Evolutionary conservation across 1,140 invertebrate genomes (phyloP).

Genomic region (Megalonaias nervosa): DNA sequence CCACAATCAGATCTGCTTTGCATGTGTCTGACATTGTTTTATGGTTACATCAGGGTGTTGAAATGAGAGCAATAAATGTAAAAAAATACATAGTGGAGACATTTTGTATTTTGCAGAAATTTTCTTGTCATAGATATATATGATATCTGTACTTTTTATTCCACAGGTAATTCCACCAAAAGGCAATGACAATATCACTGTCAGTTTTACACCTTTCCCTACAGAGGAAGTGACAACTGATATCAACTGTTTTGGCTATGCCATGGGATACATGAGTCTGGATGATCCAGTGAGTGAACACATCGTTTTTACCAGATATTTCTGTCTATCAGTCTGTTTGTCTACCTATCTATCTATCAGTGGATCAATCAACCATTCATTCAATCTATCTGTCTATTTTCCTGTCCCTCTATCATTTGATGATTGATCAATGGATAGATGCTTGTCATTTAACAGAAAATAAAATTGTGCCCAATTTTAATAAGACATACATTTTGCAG

Average conservation of each 20-base stretch:
- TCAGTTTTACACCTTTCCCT: conserved; percentile 59
- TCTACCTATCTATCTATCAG: not conserved
- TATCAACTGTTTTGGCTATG: conserved; percentile 58
- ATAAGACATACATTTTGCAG: too few relatives aligned
- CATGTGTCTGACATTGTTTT: too few relatives aligned
- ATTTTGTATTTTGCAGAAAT: not conserved
- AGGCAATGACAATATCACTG: conserved; percentile 42
- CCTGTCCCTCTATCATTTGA: not conserved
- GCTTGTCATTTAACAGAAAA: not conserved
- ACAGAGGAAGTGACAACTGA: conserved; percentile 48
- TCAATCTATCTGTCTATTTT: not conserved
- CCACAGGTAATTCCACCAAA: conserved; percentile 60
- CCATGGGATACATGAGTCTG: conserved; percentile 59
- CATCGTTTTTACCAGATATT: not conserved
- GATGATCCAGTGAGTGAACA: conserved; percentile 42
- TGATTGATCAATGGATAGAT: not conserved
- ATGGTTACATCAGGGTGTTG: not conserved
- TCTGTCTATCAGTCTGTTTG: not conserved
- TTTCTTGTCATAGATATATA: not conserved
- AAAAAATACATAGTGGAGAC: not conserved
- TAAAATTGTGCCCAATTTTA: not conserved
- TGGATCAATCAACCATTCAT: not conserved
- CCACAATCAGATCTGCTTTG: too few relatives aligned
- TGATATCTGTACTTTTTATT: conserved; percentile 6
- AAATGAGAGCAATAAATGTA: not conserved